Percentiles rank a stretch among this genome's conserved stretches.
phyloP scores from a whole-genome alignment of 2,888 invertebrate genomes.

The Proisotoma minuta region DNA sequence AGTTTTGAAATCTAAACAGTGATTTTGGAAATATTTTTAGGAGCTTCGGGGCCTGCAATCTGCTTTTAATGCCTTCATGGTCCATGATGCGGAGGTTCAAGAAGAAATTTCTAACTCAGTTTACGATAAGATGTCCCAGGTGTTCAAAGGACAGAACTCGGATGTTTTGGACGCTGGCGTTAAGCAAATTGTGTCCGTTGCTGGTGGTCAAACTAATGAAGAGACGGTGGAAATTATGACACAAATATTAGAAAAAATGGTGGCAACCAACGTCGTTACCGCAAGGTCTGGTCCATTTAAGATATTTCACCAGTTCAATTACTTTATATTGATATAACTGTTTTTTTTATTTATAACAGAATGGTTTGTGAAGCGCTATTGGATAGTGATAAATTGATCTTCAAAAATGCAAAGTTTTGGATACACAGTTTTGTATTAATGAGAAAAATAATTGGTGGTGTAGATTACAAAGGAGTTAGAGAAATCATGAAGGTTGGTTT shows the following conservation, averaged over 20 bases:
- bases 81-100: slow-evolving; percentile 55
- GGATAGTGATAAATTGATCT: slow-evolving; percentile 73
- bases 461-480: slow-evolving; percentile 91
- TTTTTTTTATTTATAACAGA: slow-evolving; percentile 52
- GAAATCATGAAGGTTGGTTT: slow-evolving; percentile 77
- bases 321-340: not conserved
- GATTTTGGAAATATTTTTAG: slow-evolving; percentile 52
- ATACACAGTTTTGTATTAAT: slow-evolving; percentile 79
- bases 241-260: slow-evolving; percentile 68
- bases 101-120: slow-evolving; percentile 34
- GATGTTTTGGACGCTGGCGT: slow-evolving; percentile 73
- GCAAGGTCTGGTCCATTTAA: slow-evolving; percentile 59
- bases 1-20: not conserved
- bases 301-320: not conserved
- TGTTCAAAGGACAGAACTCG: slow-evolving; percentile 61
- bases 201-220: slow-evolving; percentile 69
- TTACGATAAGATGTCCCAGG: slow-evolving; percentile 55
- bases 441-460: slow-evolving; percentile 77
- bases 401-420: slow-evolving; percentile 82
- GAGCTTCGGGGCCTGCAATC: slow-evolving; percentile 79
- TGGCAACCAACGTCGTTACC: slow-evolving; percentile 66
- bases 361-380: slow-evolving; percentile 82
- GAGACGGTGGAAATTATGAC: slow-evolving; percentile 71
- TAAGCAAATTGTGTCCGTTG: slow-evolving; percentile 67
- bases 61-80: slow-evolving; percentile 81